Base-by-base conservation (phyloP, 2,113 vertebrate species). In the Archilochus colubris region DNA sequence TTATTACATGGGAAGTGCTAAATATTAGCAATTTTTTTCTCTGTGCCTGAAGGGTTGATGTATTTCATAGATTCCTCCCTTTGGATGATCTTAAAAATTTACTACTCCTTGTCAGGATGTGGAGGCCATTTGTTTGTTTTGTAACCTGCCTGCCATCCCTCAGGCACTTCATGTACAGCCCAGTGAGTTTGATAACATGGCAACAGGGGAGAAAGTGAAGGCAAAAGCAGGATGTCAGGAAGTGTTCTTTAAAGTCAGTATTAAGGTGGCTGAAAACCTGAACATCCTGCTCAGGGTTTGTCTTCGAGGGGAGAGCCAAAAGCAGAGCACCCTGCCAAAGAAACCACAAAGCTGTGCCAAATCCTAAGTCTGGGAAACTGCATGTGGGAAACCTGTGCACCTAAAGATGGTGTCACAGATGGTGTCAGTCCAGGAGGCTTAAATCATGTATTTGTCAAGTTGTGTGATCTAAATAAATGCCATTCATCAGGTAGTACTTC, bases 1-100 rank as follows among this genome's bases (percentile, higher is more conserved):
- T 86, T 93, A 81, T 86, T 83, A 88, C 66, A 67, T 63, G 53
- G 68, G 82, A 91, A 59, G 68, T 70, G 16, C 61, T 77, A 82
- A 70, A 91, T 68, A 72, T 63, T 57, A 87, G 55, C 38, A 46
- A 0, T 38, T 38, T 81, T 58, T 86, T 57, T 12, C 8, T 67
- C 66, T 83, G 36, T 53, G 36, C 11, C 51, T 67, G 27, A 28
- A 88, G 22, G 36, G 12, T 73, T 73, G 73, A 93, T 86, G 62
- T 96, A 51, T 82, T 68, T 62, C 16, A 16, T 14, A 40, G 40
- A 40, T 40, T 40, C 40, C 40, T 40, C 40, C 40, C 40, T 40
- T 40, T 40, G 40, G 40, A 40, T 40, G 40, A 40, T 40, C 40
- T 40, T 40, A 40, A 40, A 40, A 40, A 40, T 40, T 40, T 40